Evolutionary conservation across 2,888 invertebrate species (phyloP), one percentile per base, ranked within the genome.

Genomic region (Xestia ashworthii): DNA sequence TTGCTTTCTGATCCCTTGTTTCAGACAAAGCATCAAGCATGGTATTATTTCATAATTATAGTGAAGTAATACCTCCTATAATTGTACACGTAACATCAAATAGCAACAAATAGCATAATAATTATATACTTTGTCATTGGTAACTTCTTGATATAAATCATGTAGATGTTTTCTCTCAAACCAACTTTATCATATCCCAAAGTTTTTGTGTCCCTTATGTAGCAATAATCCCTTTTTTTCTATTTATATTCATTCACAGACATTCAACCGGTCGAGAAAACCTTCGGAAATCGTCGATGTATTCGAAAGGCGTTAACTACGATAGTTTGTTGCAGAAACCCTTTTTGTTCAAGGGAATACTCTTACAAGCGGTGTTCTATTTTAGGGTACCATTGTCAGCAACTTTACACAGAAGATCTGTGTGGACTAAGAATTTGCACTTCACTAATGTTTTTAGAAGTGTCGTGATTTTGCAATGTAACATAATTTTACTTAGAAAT

Each of bases 311-410:
- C 55, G 58, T 55, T 55, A 55, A 67, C 67, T 62, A 38, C 55
- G 70, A 76, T 67, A 82, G 76, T 50, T 81, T 67, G 53, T 66
- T 48, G 14, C 4, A 65, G 58, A 81, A 81, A 66, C 60, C 53
- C 44, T 70, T 70, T 81, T 76, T 67, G 25, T 67, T 48, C 60
- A 70, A 44, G 48, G 12, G 46, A 66, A 53, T 48, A 19, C 46
- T 60, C 41, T 70, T 32, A 82, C 70, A 9, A 22, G 32, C 6
- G 32, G 48, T 41, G 16, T 44, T 80, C 71, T 80, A 41, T 62
- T 62, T 71, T 25, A n/a, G 16, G 32, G 50, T 5, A 19, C 19
- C 41, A 69, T 58, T 69, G 41, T 76, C 41, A 68, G 48, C 14
- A 48, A 32, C 16, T 67, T 38, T 41, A 25, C 6, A n/a, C 48